Conservation (phyloP, 2,113 vertebrate species). For the Eulacestoma nigropectus region DNA sequence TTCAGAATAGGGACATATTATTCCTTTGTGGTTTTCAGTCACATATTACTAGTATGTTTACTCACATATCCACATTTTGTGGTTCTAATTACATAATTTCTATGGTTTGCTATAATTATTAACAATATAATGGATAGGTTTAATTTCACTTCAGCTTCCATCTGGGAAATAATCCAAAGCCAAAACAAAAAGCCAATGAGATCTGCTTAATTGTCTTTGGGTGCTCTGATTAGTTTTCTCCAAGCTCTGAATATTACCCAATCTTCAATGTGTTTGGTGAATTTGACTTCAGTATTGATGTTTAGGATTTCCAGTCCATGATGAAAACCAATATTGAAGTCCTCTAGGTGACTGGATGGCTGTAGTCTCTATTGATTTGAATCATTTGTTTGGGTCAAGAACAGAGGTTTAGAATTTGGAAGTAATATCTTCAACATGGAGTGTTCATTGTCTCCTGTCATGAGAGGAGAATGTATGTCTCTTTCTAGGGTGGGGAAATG, state of each 20-base stretch:
- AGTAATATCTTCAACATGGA: not conserved
- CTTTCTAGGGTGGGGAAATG: slow-evolving; percentile 16
- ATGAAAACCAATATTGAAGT: not conserved
- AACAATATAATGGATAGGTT: not conserved
- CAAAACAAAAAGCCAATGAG: not conserved
- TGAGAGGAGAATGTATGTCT: slow-evolving; percentile 26
- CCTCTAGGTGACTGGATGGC: not conserved
- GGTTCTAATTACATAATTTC: not conserved
- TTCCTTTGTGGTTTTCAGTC: not conserved
- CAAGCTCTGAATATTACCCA: not conserved
- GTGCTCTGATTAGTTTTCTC: not conserved
- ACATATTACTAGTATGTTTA: not conserved
- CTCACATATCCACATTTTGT: not conserved
- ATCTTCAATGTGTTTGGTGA: not conserved
- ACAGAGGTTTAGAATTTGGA: not conserved
- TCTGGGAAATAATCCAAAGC: not conserved
- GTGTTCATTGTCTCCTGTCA: slow-evolving; percentile 17
- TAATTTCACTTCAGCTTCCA: not conserved
- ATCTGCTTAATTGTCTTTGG: not conserved
- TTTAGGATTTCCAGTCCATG: not conserved
- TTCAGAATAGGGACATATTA: not conserved
- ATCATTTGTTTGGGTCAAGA: not conserved
- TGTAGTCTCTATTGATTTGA: not conserved
- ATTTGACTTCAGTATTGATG: not conserved
- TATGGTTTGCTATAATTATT: not conserved